phyloP scores from a whole-genome alignment of 2,888 invertebrate genomes.

The Ryuthela nishihirai region DNA sequence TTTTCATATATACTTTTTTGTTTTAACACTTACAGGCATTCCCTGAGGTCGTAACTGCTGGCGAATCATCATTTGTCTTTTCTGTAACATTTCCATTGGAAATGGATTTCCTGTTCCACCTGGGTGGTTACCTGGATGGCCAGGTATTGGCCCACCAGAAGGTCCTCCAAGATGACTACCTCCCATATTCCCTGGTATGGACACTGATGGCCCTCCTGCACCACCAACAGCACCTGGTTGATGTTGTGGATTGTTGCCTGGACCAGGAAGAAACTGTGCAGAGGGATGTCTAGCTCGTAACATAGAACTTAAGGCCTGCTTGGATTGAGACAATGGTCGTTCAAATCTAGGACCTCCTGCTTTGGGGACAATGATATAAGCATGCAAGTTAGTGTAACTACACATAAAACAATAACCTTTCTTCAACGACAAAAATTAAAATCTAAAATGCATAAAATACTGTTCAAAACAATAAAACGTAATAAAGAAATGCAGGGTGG shows the following conservation, averaged over 20 bases:
- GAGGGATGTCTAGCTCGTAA: constrained; percentile 69
- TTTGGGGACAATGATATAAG: not conserved
- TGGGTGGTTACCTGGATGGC: constrained; percentile 27
- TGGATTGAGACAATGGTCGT: constrained; percentile 58
- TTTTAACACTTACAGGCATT: constrained; percentile 26
- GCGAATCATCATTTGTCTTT: constrained; percentile 29
- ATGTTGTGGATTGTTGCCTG: constrained; percentile 20
- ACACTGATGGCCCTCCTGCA: constrained; percentile 8
- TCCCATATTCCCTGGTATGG: constrained; percentile 20
- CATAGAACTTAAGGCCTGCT: constrained; percentile 83
- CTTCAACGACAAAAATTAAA: not conserved
- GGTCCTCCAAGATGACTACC: constrained; percentile 17
- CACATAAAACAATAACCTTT: not conserved
- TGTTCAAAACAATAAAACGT: too few relatives aligned
- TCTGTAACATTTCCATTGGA: constrained; percentile 37
- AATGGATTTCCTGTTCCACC: constrained; percentile 17
- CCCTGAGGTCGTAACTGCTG: constrained; percentile 26
- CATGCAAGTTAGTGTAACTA: not conserved
- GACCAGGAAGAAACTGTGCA: constrained; percentile 30
- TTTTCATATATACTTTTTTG: too few relatives aligned
- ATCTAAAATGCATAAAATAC: too few relatives aligned
- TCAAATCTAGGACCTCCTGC: constrained; percentile 36
- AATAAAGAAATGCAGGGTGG: too few relatives aligned
- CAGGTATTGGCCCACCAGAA: constrained; percentile 17
- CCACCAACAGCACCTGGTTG: constrained; percentile 7